Percentiles rank a stretch among this genome's conserved stretches.
phyloP scores from a whole-genome alignment of 2,113 vertebrate genomes.

The Menura novaehollandiae region DNA sequence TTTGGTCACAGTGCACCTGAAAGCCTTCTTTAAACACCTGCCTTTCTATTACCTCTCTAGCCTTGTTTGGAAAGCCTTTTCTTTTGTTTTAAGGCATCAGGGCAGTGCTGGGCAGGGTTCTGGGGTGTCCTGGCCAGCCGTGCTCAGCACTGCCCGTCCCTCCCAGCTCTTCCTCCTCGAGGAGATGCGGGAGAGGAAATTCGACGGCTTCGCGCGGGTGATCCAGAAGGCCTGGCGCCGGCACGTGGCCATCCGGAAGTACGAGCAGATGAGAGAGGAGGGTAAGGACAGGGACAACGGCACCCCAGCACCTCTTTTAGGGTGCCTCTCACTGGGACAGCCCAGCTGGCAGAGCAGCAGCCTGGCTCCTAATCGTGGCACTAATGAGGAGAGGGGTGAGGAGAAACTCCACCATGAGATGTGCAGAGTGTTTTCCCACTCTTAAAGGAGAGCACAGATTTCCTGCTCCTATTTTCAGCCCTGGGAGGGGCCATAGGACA shows the following conservation, averaged over 20 bases:
- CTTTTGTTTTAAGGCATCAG: no score
- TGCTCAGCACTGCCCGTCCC: neutral
- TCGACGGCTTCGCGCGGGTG: conserved; percentile 88
- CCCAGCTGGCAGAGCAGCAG: neutral
- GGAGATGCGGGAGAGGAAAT: conserved; percentile 95
- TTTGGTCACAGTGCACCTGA: no score
- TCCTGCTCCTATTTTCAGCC: neutral
- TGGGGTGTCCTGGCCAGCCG: rapidly evolving
- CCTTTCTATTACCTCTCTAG: no score
- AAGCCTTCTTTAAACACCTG: no score
- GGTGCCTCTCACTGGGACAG: neutral
- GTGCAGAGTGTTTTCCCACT: rapidly evolving
- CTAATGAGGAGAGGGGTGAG: rapidly evolving
- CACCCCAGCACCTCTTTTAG: no score
- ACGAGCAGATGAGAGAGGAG: conserved; percentile 95
- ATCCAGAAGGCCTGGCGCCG: conserved; percentile 96
- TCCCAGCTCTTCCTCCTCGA: conserved; percentile 93
- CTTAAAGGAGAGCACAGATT: neutral
- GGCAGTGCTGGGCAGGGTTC: rapidly evolving
- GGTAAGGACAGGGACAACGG: conserved; percentile 60
- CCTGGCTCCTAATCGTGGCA: neutral
- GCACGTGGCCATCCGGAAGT: conserved; percentile 85
- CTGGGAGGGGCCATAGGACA: neutral
- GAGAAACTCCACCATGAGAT: rapidly evolving
- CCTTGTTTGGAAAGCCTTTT: no score